Base-by-base conservation (phyloP, 2,888 invertebrate genomes). In the Stenodema calcarata region DNA sequence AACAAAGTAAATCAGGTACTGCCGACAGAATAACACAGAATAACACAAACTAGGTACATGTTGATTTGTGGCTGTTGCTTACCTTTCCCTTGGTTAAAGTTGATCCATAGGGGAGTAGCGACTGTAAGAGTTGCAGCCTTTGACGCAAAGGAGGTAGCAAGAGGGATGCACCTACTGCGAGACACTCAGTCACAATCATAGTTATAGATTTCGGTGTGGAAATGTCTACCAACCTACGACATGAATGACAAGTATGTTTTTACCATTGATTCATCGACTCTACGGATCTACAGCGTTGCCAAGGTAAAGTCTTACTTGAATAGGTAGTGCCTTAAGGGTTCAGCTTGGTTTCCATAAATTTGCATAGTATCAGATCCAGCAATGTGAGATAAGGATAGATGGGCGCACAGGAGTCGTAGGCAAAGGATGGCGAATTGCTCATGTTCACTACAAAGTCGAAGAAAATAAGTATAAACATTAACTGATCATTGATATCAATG, bases 131-230 rank as follows among this genome's bases (percentile, higher is more conserved):
- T 89, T 93, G 92, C 90, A 94, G 92, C 82, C 94, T 91, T 90
- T 94, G 93, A 84, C 92, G 91, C 11, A 94, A 90, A 44, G 93
- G 92, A 0, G 94, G 94, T 44, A 94, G 90, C 23, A 94, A 91
- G 86, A 94, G 90, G 0, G 93, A 92, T 0, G 94, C 93, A 23
- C 94, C 94, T 14, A 93, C 92, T 28, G 92, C 92, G 62, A 94
- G 91, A 23, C 93, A 92, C 88, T 94, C 93, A 83, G 92, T 92
- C 35, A 94, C 93, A 69, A 92, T 92, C 89, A 91, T 90, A 89
- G 93, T 92, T 78, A 94, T 92, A 82, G 92, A 91, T 35, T 90
- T 89, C 7, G 94, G 93, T 0, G 92, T 91, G 23, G 90, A 89
- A 30, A 91, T 91, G 89, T 92, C 92, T 0, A 92, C 91, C 76